Evolutionary conservation across 2,113 vertebrate species (phyloP).

Genomic region (Tapirus terrestris): DNA sequence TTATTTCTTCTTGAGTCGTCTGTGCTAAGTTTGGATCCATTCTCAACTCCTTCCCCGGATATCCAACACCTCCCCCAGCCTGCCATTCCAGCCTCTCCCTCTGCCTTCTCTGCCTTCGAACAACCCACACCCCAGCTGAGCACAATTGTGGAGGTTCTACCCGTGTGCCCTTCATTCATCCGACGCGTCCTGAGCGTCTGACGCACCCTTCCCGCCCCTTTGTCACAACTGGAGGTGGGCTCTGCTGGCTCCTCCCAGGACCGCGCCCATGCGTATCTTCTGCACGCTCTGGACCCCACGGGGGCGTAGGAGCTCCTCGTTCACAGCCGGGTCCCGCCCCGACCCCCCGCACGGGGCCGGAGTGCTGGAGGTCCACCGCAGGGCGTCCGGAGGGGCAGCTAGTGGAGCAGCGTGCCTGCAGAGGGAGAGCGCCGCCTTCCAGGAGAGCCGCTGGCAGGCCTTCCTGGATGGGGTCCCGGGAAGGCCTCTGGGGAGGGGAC

Average conservation of each 20-base stretch:
- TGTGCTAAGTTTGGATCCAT: neutral
- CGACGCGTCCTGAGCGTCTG: fast-evolving
- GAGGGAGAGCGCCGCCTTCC: fast-evolving
- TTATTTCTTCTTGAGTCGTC: neutral
- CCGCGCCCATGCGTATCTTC: neutral
- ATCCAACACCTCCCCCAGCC: neutral
- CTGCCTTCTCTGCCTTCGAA: neutral
- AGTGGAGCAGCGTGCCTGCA: fast-evolving
- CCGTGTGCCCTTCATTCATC: fast-evolving
- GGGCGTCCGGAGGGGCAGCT: neutral
- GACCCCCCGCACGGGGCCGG: fast-evolving
- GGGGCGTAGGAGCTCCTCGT: neutral
- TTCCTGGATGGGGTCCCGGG: fast-evolving
- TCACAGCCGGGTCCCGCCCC: neutral
- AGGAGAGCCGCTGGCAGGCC: fast-evolving
- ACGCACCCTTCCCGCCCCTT: fast-evolving
- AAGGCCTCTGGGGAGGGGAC: neutral
- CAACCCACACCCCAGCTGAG: fast-evolving
- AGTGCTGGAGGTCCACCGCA: neutral
- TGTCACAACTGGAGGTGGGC: neutral
- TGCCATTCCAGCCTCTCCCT: neutral
- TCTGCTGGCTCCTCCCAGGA: neutral
- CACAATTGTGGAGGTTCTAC: neutral
- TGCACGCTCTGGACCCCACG: neutral
- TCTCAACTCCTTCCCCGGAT: neutral